These are phyloP conservation scores for Sabatieria punctata DNA, from an alignment of 2,888 invertebrate genomes.

Conservation along the genomic window DNA sequence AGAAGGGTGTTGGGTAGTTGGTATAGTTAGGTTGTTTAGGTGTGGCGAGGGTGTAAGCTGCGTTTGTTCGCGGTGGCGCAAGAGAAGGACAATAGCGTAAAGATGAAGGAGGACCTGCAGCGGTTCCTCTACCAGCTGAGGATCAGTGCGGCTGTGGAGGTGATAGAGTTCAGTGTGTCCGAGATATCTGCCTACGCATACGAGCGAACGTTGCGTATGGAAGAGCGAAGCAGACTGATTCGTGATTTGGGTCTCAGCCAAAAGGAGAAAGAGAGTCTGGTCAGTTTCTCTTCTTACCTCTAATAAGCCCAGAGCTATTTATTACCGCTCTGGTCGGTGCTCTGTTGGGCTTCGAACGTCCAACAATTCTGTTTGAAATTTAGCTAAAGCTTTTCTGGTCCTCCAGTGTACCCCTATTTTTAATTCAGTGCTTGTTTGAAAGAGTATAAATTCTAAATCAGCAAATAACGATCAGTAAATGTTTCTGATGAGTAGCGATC, in stretches of 20 bases:
- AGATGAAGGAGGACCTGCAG: slow-evolving; percentile 97
- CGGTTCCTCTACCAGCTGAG: slow-evolving; percentile 92
- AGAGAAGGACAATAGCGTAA: slow-evolving; percentile 96
- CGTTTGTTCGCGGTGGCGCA: slow-evolving; percentile 98
- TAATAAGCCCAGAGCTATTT: no score
- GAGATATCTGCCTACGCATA: slow-evolving; percentile 99
- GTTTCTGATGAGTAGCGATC: no score
- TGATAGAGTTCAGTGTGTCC: slow-evolving; percentile 56
- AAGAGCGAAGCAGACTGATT: slow-evolving; percentile 91
- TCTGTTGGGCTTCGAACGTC: no score
- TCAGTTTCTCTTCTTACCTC: neutral
- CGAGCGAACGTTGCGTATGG: slow-evolving; percentile 95
- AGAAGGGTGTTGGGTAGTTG: neutral
- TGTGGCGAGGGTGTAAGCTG: slow-evolving; percentile 96
- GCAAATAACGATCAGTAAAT: slow-evolving; percentile 3
- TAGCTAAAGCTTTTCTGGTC: neutral
- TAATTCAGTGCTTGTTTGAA: slow-evolving; percentile 1
- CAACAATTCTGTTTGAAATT: neutral
- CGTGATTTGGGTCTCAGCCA: slow-evolving; percentile 72
- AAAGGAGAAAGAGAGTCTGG: slow-evolving; percentile 52
- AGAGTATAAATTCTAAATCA: neutral
- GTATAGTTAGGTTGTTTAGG: slow-evolving; percentile 11
- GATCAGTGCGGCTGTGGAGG: slow-evolving; percentile 59
- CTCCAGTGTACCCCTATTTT: slow-evolving; percentile 8
- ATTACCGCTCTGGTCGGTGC: no score